Percentiles rank a stretch among this genome's conserved stretches.
Conservation (phyloP, 2,888 invertebrate genomes). For the Sarcophaga variegata region DNA sequence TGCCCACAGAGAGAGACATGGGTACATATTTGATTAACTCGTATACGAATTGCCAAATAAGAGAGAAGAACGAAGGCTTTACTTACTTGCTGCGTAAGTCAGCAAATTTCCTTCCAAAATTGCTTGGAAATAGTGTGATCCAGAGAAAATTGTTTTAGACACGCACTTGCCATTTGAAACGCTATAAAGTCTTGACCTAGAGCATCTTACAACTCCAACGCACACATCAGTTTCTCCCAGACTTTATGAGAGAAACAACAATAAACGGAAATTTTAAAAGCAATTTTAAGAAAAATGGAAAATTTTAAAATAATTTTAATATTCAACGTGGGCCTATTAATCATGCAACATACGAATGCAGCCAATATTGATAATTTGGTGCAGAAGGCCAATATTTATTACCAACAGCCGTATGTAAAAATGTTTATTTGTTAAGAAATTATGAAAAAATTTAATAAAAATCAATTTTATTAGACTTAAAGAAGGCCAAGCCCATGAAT, state of each 20-base stretch:
- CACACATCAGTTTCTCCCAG: background rate
- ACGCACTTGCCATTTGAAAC: background rate
- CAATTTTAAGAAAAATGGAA: slow-evolving; percentile 10
- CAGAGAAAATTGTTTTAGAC: slow-evolving; percentile 4
- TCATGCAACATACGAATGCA: background rate
- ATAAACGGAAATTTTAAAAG: background rate
- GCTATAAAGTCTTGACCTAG: slow-evolving; percentile 22
- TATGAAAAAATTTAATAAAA: slow-evolving; percentile 35
- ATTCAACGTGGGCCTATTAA: background rate
- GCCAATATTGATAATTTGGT: slow-evolving; percentile 30
- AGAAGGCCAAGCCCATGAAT: slow-evolving; percentile 70
- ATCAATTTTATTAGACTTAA: slow-evolving; percentile 51
- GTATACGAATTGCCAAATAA: too few species aligned
- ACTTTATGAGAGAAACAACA: background rate
- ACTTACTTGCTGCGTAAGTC: too few species aligned
- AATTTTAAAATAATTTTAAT: slow-evolving; percentile 30
- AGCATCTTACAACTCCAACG: background rate
- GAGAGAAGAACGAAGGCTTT: too few species aligned
- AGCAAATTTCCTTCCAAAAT: background rate
- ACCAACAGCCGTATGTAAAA: slow-evolving; percentile 72
- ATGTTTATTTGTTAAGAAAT: background rate
- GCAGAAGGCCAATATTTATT: slow-evolving; percentile 73
- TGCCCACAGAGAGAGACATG: too few species aligned
- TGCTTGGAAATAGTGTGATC: slow-evolving; percentile 4
- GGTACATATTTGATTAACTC: too few species aligned